Conservation (phyloP, 2,888 invertebrate genomes). For the Euzetes globulus region DNA sequence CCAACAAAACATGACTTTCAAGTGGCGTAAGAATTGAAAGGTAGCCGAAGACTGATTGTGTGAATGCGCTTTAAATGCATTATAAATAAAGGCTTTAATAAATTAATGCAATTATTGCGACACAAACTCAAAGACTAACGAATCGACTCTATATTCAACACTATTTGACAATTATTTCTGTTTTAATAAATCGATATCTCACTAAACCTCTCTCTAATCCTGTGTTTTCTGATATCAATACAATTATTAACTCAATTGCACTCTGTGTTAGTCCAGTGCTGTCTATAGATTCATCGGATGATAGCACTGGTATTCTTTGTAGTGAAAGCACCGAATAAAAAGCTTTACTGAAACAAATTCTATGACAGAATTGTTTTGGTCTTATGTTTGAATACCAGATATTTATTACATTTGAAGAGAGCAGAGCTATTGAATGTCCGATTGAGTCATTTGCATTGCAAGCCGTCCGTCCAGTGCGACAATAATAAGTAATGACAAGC, state of each 20-base stretch:
- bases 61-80: constrained; percentile 3
- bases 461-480: constrained; percentile 1
- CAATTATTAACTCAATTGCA: not conserved
- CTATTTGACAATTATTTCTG: not conserved
- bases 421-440: not conserved
- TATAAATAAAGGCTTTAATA: not conserved
- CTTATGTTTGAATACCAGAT: not conserved
- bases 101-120: constrained; percentile 2
- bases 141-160: constrained; percentile 1
- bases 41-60: constrained; percentile 24
- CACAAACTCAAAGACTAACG: not conserved
- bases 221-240: not conserved
- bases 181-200: not conserved
- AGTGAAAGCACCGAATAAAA: not conserved
- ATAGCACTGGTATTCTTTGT: not conserved
- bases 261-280: not conserved
- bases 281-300: not conserved
- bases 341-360: not conserved
- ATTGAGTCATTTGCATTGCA: constrained; percentile 19
- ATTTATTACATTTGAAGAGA: not conserved
- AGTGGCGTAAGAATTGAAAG: constrained; percentile 18
- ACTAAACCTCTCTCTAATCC: not conserved
- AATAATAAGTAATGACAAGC: constrained; percentile 26
- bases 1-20: constrained; percentile 20
- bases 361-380: not conserved